Conservation (phyloP, 2,888 invertebrate species). For the Rotaria macrura region DNA sequence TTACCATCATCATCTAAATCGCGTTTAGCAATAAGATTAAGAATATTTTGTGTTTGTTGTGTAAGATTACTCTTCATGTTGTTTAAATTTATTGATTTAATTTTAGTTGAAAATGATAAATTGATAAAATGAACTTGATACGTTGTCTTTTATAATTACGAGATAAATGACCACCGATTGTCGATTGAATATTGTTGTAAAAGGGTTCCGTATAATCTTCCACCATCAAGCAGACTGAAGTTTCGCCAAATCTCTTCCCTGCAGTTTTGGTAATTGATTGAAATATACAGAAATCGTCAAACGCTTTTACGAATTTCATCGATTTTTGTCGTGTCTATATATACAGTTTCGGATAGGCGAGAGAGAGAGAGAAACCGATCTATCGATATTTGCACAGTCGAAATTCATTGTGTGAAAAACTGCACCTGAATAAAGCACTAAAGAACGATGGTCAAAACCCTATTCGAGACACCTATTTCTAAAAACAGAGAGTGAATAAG, state of each 20-base stretch:
- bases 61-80: neutral
- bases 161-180: neutral
- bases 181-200: neutral
- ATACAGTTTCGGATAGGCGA: neutral
- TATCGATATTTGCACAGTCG: neutral
- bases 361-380: neutral
- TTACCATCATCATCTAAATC: constrained; percentile 19
- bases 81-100: neutral
- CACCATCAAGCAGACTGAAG: neutral
- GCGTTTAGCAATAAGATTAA: neutral
- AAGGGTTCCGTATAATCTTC: neutral
- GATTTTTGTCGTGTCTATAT: neutral
- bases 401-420: neutral
- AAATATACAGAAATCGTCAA: neutral
- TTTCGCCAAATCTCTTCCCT: neutral
- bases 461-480: neutral
- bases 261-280: neutral
- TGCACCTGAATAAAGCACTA: neutral
- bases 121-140: neutral
- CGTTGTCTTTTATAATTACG: neutral
- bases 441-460: neutral
- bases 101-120: neutral
- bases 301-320: neutral
- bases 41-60: neutral
- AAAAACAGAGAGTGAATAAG: neutral